Evolutionary conservation across 2,888 invertebrate species (phyloP).

Genomic region (Oligia fasciuncula): DNA sequence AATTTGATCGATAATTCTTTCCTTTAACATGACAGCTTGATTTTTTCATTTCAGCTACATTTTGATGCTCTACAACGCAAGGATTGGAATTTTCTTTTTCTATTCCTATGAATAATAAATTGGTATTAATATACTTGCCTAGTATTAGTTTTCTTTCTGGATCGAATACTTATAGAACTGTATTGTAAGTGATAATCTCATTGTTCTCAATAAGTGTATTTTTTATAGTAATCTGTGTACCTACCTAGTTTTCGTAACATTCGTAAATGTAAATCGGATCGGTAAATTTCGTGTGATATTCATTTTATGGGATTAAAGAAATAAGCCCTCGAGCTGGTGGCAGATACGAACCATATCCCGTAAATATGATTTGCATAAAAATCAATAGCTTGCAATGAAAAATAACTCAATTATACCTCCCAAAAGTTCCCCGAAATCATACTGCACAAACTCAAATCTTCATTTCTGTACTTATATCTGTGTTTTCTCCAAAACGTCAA

Average conservation of each 20-base stretch:
- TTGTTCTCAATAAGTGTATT: background rate
- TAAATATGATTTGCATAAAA: conserved; percentile 25
- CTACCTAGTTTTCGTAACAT: background rate
- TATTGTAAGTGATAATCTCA: background rate
- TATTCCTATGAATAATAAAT: background rate
- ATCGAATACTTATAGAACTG: background rate
- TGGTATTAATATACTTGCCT: background rate
- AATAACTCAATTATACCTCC: conserved; percentile 59
- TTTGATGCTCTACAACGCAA: background rate
- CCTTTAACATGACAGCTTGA: background rate
- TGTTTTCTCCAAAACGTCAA: conserved; percentile 79
- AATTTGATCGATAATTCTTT: background rate
- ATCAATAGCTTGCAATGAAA: conserved; percentile 32
- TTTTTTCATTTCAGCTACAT: background rate
- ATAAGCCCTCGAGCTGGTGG: background rate
- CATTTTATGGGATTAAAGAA: background rate
- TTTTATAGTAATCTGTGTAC: background rate
- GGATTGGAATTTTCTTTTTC: background rate
- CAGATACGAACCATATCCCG: conserved; percentile 4
- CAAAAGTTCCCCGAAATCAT: conserved; percentile 54
- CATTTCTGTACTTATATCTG: conserved; percentile 72
- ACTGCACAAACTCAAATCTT: conserved; percentile 68
- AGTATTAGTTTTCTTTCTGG: background rate
- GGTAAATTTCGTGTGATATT: background rate
- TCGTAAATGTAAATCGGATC: too few relatives aligned